These are phyloP conservation scores for Acanthurus leucopareius DNA, from an alignment of 2,797 vertebrate genomes.

Conservation along the genomic window DNA sequence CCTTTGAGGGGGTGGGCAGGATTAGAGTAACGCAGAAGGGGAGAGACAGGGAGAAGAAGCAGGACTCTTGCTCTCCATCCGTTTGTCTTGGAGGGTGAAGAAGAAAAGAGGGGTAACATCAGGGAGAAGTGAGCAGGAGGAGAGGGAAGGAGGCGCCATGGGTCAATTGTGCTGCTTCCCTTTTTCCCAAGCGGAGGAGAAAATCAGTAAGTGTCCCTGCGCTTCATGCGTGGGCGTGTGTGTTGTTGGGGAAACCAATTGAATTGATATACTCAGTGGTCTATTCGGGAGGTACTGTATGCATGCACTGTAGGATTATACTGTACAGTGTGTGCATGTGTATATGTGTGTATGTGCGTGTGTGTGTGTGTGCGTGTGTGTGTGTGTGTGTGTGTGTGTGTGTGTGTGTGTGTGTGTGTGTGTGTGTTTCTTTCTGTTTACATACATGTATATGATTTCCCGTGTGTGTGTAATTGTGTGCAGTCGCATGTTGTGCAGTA, in stretches of 20 bases:
- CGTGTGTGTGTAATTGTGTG: too few relatives aligned
- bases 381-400: background rate
- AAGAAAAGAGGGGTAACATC: slow-evolving; percentile 50
- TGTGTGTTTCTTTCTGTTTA: too few relatives aligned
- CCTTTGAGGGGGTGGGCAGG: slow-evolving; percentile 26
- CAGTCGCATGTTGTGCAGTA: too few relatives aligned
- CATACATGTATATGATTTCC: too few relatives aligned
- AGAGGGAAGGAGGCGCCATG: slow-evolving; percentile 86
- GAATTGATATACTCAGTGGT: slow-evolving; percentile 47
- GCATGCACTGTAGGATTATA: slow-evolving; percentile 36
- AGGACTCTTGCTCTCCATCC: slow-evolving; percentile 53
- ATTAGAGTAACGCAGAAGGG: slow-evolving; percentile 20
- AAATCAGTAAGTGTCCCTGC: slow-evolving; percentile 93
- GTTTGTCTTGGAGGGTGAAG: slow-evolving; percentile 44
- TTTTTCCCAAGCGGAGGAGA: slow-evolving; percentile 93
- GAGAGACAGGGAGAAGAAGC: slow-evolving; percentile 32
- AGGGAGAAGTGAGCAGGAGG: slow-evolving; percentile 56
- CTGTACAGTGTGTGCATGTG: slow-evolving; percentile 11
- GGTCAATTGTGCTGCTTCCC: slow-evolving; percentile 99
- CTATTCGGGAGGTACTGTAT: slow-evolving; percentile 35
- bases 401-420: too few relatives aligned
- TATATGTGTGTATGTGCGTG: background rate
- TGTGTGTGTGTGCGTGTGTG: background rate
- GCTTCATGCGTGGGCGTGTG: slow-evolving; percentile 84
- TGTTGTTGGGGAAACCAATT: slow-evolving; percentile 63